Base-by-base conservation (phyloP, 2,113 vertebrate genomes). In the Catharus bicknelli region DNA sequence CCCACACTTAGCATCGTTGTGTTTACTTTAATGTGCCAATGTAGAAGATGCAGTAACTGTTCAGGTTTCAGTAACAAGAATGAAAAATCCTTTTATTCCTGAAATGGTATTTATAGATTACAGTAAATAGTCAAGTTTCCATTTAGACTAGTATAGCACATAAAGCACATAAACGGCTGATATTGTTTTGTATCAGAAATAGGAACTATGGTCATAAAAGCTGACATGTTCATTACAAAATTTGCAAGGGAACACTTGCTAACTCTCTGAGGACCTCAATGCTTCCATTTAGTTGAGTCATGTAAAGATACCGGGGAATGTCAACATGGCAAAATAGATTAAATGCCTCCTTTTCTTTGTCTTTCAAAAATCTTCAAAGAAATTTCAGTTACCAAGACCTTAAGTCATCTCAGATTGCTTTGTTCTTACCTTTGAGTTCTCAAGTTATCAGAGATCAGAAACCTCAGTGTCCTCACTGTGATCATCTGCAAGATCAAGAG, bases 391-490 rank as follows among this genome's bases (percentile, higher is more conserved):
- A 16, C 26, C 38, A 67, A 80, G 59, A 45, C 5, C 22, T 76
- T 5, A 10, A 20, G 13, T 32, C 7, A 62, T 36, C 8, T 10
- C 57, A 55, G 23, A 40, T 7, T 83, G n/a, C 8, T 58, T 84
- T 42, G 20, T 14, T 42, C 40, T 82, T 48, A 34, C 15, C 16
- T 22, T 57, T 82, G 19, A 64, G 13, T 19, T 93, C 18, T 82
- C 11, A 61, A 14, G 30, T 11, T 76, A 51, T 5, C 16, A 72
- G 40, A 45, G 25, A 22, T 25, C 22, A 40, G 23, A 63, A 16
- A 68, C 6, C 10, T 68, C 1, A 0, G 2, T 32, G n/a, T 75
- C 9, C 36, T 11, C 16, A 9, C 4, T 43, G 21, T 27, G 8
- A 11, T 55, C 19, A 13, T 48, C 14, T 47, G 13, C 34, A 72